phyloP scores from a whole-genome alignment of 2,113 vertebrate genomes.

The Malurus alboscapulatus region DNA sequence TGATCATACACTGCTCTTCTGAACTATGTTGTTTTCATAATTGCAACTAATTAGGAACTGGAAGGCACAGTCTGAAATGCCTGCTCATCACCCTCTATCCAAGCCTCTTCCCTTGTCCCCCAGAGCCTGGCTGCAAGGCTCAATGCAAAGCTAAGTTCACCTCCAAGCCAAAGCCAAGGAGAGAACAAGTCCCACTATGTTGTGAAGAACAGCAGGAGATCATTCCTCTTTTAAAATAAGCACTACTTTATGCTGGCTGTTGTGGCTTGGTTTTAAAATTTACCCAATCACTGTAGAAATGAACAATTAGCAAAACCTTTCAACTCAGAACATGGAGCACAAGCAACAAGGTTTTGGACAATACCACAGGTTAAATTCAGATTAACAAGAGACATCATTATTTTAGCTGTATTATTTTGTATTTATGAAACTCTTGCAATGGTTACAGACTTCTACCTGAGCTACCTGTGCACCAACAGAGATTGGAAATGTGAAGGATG shows the following conservation, averaged over 20 bases:
- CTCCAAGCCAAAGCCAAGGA: background rate
- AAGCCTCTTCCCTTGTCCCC: background rate
- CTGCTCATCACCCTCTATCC: background rate
- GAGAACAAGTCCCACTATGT: background rate
- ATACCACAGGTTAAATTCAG: background rate
- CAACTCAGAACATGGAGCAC: background rate
- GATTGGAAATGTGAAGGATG: background rate
- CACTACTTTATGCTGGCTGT: background rate
- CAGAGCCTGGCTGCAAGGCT: background rate
- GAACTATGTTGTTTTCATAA: background rate
- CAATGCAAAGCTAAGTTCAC: background rate
- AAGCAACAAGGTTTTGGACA: background rate
- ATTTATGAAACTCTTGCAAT: background rate
- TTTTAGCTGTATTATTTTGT: background rate
- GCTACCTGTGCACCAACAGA: background rate
- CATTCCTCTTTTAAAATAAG: background rate
- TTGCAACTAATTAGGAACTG: background rate
- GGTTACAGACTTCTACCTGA: background rate
- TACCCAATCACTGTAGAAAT: accelerated
- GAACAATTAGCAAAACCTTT: background rate
- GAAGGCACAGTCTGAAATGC: background rate
- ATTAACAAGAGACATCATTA: background rate
- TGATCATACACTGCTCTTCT: background rate
- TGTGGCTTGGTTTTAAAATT: background rate
- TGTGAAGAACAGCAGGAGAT: background rate